A percentile compares a stretch with the other conserved stretches of the same genome.
Evolutionary conservation across 2,888 invertebrate species (phyloP).

Genomic region (Epinotia ramella): DNA sequence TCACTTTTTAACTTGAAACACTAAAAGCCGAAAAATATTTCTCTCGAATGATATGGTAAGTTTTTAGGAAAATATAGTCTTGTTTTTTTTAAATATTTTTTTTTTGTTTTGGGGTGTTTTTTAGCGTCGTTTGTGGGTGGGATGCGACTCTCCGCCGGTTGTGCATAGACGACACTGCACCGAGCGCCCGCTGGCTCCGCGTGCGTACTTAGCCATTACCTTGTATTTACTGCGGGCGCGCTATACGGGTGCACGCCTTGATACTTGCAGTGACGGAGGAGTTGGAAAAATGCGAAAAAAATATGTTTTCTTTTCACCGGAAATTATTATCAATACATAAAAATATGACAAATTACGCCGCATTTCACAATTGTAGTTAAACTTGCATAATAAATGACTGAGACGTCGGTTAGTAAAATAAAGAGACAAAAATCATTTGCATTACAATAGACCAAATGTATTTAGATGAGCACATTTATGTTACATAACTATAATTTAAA

Average conservation of each 20-base stretch:
- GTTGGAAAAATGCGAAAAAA: slow-evolving; percentile 30
- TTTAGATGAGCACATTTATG: no score
- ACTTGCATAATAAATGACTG: no score
- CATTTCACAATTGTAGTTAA: no score
- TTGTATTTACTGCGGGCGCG: slow-evolving; percentile 83
- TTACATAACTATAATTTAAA: no score
- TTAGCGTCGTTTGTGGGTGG: slow-evolving; percentile 79
- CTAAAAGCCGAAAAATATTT: slow-evolving; percentile 73
- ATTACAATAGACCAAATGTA: no score
- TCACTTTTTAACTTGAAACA: slow-evolving; percentile 61
- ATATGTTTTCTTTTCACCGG: not conserved
- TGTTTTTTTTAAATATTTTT: slow-evolving; percentile 64
- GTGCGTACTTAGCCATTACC: slow-evolving; percentile 86
- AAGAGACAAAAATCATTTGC: no score
- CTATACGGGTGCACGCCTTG: slow-evolving; percentile 64
- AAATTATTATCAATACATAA: not conserved
- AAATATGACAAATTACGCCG: no score
- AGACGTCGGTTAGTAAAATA: no score
- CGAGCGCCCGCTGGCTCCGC: slow-evolving; percentile 82
- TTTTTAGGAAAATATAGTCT: slow-evolving; percentile 75
- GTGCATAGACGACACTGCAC: slow-evolving; percentile 86
- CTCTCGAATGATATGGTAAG: slow-evolving; percentile 76
- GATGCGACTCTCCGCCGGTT: slow-evolving; percentile 81
- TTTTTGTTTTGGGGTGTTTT: slow-evolving; percentile 72
- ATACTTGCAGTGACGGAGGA: slow-evolving; percentile 60